phyloP scores from a whole-genome alignment of 2,797 vertebrate genomes.

The Calcarius lapponicus region DNA sequence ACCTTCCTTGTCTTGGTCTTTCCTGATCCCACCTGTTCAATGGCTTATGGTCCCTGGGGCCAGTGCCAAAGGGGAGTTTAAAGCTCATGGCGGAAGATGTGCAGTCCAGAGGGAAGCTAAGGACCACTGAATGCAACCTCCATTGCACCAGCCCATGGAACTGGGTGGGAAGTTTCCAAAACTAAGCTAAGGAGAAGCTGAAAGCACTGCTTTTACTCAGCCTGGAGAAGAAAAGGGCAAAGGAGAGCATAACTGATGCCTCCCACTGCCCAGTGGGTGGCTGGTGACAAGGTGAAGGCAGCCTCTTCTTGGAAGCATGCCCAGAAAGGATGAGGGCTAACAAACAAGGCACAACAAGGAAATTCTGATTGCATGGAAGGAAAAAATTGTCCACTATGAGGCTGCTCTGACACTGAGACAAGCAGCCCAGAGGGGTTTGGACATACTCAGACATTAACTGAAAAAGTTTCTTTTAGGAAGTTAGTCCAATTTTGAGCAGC shows the following conservation, averaged over 20 bases:
- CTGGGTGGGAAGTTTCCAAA: not conserved
- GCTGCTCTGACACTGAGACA: not conserved
- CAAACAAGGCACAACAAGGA: not conserved
- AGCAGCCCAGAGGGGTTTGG: not conserved
- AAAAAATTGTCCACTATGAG: not conserved
- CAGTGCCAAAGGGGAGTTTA: not conserved
- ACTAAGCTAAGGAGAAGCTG: not conserved
- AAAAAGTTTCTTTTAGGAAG: not conserved
- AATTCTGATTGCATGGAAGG: not conserved
- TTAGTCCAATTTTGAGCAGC: not conserved
- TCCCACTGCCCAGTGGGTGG: not conserved
- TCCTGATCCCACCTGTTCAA: not conserved
- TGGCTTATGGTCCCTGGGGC: not conserved
- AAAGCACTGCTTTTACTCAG: not conserved
- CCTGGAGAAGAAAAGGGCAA: not conserved
- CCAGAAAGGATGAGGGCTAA: not conserved
- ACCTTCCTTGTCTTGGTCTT: not conserved
- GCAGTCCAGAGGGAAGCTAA: not conserved
- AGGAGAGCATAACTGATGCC: not conserved
- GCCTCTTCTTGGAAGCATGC: not conserved
- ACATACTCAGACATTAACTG: not conserved
- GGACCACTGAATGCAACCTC: not conserved
- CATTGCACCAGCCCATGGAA: not conserved
- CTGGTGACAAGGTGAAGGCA: not conserved
- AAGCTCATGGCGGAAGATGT: not conserved